Evolutionary conservation across 1,140 invertebrate species (phyloP).

Genomic region (Sminthurides bifidus): DNA sequence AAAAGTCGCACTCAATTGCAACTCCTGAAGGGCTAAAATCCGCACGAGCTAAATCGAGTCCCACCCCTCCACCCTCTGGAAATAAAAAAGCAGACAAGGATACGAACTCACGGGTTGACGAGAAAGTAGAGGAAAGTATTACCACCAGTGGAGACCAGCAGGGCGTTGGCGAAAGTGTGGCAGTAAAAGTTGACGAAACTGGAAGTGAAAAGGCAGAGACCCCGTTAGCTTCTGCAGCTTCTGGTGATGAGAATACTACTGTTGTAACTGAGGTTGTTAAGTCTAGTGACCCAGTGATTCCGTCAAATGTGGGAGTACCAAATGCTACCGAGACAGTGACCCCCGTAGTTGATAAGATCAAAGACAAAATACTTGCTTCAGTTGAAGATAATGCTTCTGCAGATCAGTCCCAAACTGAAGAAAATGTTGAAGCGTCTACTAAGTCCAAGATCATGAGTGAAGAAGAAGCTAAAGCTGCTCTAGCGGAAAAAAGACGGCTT

Average conservation of each 20-base stretch:
- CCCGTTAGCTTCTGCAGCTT: too few species aligned
- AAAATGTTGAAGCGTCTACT: neutral
- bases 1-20: too few species aligned
- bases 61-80: too few species aligned
- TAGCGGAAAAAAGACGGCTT: slow-evolving; percentile 68
- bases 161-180: too few species aligned
- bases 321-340: neutral
- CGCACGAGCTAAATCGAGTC: too few species aligned
- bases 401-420: neutral
- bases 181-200: too few species aligned
- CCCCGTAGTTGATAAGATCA: neutral
- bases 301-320: neutral
- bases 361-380: neutral
- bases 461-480: slow-evolving; percentile 75
- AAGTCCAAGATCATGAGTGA: slow-evolving; percentile 57
- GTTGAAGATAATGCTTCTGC: neutral
- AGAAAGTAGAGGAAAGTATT: too few species aligned
- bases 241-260: neutral
- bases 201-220: too few species aligned
- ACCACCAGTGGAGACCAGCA: too few species aligned
- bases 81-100: too few species aligned
- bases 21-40: too few species aligned
- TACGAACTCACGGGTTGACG: too few species aligned
- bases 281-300: neutral
- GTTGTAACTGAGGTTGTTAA: neutral